Percentiles rank a stretch among this genome's conserved stretches.
These are phyloP conservation scores for Megalops cyprinoides DNA, from an alignment of 2,797 vertebrate species.

Conservation along the genomic window DNA sequence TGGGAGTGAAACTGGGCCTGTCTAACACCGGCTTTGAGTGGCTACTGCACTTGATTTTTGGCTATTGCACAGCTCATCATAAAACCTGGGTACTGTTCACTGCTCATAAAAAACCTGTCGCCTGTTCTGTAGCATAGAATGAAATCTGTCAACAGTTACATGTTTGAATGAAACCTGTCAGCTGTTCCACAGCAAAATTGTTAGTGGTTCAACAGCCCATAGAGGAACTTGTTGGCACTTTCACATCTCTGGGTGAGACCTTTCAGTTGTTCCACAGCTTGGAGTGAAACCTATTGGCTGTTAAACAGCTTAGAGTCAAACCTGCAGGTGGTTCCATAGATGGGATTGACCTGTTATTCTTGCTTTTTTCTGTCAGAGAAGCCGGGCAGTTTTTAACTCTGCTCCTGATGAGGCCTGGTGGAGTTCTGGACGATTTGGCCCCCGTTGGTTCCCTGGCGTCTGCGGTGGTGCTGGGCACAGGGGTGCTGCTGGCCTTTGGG, in stretches of 20 bases:
- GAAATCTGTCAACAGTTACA: too few species aligned
- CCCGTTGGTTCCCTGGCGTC: constrained; percentile 22
- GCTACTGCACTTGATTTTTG: background rate
- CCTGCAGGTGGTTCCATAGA: background rate
- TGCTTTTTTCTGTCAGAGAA: background rate
- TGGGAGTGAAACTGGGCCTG: background rate
- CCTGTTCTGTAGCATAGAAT: background rate
- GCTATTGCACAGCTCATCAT: background rate
- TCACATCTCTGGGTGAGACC: background rate
- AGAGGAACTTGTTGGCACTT: background rate
- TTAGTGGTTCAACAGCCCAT: background rate
- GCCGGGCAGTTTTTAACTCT: background rate
- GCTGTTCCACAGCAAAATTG: background rate
- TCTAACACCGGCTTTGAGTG: background rate
- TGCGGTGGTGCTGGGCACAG: background rate
- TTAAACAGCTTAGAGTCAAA: background rate
- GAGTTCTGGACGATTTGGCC: constrained; percentile 20
- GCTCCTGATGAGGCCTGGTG: constrained; percentile 26
- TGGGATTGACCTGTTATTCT: background rate
- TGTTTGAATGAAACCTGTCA: too few species aligned
- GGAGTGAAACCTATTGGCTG: background rate
- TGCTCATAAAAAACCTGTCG: background rate
- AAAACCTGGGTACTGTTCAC: background rate
- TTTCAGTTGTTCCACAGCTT: background rate
- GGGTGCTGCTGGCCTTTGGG: background rate